Conservation (phyloP, 2,888 invertebrate species). For the Macrophya alboannulata region DNA sequence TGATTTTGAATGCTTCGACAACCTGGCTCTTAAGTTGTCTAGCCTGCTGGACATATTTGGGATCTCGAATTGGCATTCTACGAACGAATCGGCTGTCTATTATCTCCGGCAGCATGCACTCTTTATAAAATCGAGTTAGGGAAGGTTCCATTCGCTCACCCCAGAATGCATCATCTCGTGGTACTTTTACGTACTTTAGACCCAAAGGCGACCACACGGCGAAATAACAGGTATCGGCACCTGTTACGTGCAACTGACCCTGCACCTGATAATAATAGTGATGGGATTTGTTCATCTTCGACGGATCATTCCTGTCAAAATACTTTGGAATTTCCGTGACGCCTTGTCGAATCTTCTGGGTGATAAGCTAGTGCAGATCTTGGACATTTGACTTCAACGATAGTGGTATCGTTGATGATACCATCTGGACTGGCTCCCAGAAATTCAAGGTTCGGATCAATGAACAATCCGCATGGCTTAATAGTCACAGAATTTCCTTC, state of each 20-base stretch:
- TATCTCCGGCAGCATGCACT: constrained; percentile 58
- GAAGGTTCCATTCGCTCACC: constrained; percentile 59
- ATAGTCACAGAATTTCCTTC: constrained; percentile 47
- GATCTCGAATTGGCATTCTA: constrained; percentile 61
- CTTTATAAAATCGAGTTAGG: constrained; percentile 49
- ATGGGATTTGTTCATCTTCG: constrained; percentile 55
- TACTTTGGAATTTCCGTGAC: constrained; percentile 40
- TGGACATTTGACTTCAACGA: constrained; percentile 62
- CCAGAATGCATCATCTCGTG: constrained; percentile 61
- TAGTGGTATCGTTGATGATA: constrained; percentile 61
- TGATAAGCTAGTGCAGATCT: constrained; percentile 47
- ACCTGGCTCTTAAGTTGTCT: background rate
- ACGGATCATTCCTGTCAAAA: constrained; percentile 33
- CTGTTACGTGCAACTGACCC: constrained; percentile 57
- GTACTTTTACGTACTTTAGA: constrained; percentile 39
- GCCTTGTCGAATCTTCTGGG: constrained; percentile 30
- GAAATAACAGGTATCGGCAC: constrained; percentile 54
- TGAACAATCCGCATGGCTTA: constrained; percentile 65
- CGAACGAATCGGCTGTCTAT: constrained; percentile 43
- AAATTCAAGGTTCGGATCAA: constrained; percentile 62
- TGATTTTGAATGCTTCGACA: background rate
- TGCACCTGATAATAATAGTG: constrained; percentile 58
- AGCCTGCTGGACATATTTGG: constrained; percentile 58
- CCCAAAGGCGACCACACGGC: constrained; percentile 50
- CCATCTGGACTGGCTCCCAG: constrained; percentile 66